Evolutionary conservation across 2,888 invertebrate genomes (phyloP).

Genomic region (Drosophila sordidula): DNA sequence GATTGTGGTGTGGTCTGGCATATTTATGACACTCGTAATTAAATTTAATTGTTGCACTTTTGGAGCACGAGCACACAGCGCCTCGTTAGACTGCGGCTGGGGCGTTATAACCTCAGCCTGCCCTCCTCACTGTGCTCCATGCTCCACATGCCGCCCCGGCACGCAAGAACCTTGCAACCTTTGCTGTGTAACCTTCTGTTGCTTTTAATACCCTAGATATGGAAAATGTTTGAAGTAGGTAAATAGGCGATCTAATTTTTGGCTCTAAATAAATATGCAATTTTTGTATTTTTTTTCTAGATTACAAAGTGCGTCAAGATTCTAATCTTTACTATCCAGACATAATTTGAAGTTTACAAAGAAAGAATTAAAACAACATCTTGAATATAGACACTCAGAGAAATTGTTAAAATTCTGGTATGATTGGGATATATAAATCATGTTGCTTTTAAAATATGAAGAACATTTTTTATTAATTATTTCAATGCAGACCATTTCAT

Average conservation of each 20-base stretch:
- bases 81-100: constrained; percentile 56
- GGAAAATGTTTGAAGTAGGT: neutral
- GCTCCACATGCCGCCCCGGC: constrained; percentile 20
- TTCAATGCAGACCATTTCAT: too few species aligned
- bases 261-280: too few species aligned
- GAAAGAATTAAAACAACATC: too few species aligned
- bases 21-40: constrained; percentile 81
- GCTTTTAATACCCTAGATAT: constrained; percentile 24
- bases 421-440: too few species aligned
- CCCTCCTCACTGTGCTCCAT: neutral
- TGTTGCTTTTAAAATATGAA: too few species aligned
- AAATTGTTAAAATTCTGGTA: too few species aligned
- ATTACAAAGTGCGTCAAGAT: too few species aligned
- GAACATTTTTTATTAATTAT: too few species aligned
- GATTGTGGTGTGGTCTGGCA: constrained; percentile 61
- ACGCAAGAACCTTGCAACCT: constrained; percentile 57
- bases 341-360: too few species aligned
- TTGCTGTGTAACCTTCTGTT: constrained; percentile 20
- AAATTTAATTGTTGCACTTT: constrained; percentile 80
- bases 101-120: constrained; percentile 47
- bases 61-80: constrained; percentile 57
- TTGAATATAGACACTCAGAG: too few species aligned
- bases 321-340: too few species aligned
- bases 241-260: too few species aligned
- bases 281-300: neutral